phyloP scores from a whole-genome alignment of 2,888 invertebrate species.

The Leucophenga montana region DNA sequence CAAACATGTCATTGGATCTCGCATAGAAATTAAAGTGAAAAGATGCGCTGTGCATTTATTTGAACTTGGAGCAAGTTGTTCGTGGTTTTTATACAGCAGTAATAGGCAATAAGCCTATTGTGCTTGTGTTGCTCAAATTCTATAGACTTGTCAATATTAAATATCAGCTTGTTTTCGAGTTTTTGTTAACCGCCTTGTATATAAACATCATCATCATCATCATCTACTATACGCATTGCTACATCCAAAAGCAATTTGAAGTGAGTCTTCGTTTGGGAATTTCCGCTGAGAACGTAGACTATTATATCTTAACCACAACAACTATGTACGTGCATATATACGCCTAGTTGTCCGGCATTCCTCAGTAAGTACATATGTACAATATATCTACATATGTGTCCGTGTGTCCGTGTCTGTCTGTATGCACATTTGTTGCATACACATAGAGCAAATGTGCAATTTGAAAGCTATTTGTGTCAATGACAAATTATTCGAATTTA shows the following conservation, averaged over 20 bases:
- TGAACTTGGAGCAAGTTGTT: no score
- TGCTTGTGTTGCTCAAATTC: background rate
- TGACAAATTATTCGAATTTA: slow-evolving; percentile 66
- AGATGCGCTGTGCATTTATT: no score
- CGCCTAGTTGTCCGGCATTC: background rate
- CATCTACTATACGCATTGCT: background rate
- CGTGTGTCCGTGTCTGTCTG: background rate
- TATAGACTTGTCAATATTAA: no score
- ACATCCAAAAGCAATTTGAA: no score
- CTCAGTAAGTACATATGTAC: background rate
- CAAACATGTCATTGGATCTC: no score
- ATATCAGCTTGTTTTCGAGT: no score
- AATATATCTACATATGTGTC: no score
- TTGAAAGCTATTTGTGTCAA: slow-evolving; percentile 67
- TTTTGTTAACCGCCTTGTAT: no score
- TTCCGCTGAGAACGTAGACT: background rate
- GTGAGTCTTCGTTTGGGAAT: slow-evolving; percentile 7
- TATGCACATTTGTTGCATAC: slow-evolving; percentile 6
- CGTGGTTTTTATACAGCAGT: no score
- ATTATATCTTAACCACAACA: slow-evolving; percentile 14
- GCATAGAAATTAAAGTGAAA: no score
- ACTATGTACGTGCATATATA: background rate
- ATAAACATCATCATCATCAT: background rate
- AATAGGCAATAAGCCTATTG: no score
- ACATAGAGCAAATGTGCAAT: slow-evolving; percentile 52